Evolutionary conservation across 2,888 invertebrate genomes (phyloP).

Genomic region (Cephalotes varians): DNA sequence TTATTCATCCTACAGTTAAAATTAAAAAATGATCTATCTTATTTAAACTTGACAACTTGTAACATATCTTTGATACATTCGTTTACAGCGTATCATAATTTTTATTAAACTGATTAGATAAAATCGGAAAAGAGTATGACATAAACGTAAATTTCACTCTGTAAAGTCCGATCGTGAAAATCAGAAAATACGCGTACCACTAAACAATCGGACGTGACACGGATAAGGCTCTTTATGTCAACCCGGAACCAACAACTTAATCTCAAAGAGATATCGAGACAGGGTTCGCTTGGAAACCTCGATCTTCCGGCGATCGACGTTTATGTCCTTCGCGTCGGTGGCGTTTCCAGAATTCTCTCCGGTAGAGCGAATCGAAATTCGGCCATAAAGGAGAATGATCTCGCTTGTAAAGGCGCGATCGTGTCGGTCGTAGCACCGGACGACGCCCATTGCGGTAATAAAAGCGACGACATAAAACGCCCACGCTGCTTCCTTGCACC

Average conservation of each 20-base stretch:
- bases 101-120: background rate
- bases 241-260: constrained; percentile 70
- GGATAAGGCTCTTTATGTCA: constrained; percentile 64
- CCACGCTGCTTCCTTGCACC: constrained; percentile 62
- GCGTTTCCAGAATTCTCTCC: constrained; percentile 69
- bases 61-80: background rate
- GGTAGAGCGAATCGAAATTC: constrained; percentile 70
- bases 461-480: constrained; percentile 75
- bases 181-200: constrained; percentile 61
- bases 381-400: constrained; percentile 76
- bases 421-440: constrained; percentile 58
- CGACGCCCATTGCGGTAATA: constrained; percentile 70
- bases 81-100: background rate
- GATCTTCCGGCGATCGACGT: constrained; percentile 55
- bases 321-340: constrained; percentile 60
- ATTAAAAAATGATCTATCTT: background rate
- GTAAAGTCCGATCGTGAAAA: constrained; percentile 64
- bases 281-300: constrained; percentile 45
- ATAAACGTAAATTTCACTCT: constrained; percentile 61
- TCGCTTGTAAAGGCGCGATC: constrained; percentile 64
- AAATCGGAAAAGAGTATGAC: background rate
- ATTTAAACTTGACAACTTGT: background rate
- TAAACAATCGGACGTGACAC: constrained; percentile 69
- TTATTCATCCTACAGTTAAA: background rate
- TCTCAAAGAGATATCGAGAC: constrained; percentile 63